These are phyloP conservation scores for Periparus ater DNA, from an alignment of 2,797 vertebrate species.

Conservation along the genomic window DNA sequence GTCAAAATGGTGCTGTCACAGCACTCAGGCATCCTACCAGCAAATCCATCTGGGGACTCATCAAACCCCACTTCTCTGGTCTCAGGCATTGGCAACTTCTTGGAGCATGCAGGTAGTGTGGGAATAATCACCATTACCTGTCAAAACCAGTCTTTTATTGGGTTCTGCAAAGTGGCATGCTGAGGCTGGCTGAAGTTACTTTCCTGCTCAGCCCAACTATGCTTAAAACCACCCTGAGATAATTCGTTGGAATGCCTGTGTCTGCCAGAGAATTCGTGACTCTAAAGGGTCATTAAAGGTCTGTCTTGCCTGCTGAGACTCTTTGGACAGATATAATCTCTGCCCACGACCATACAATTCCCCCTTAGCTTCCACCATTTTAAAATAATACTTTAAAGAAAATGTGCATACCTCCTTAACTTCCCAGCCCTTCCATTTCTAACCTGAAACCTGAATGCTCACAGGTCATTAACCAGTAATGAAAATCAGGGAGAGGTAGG, in stretches of 20 bases:
- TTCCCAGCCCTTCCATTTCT: not conserved
- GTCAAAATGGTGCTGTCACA: not conserved
- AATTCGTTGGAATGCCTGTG: not conserved
- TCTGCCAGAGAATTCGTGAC: not conserved
- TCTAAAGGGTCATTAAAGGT: not conserved
- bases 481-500: not conserved
- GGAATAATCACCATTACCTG: not conserved
- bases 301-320: not conserved
- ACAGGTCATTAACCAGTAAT: not conserved
- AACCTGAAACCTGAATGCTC: not conserved
- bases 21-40: not conserved
- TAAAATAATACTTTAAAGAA: not conserved
- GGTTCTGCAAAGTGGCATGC: not conserved
- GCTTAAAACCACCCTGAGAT: not conserved
- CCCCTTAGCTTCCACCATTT: not conserved
- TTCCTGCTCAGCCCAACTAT: not conserved
- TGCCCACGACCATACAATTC: not conserved
- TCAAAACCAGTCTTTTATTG: not conserved
- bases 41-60: not conserved
- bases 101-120: not conserved
- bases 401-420: not conserved
- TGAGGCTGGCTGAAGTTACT: not conserved
- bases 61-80: accelerated
- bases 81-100: not conserved
- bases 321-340: not conserved